These are phyloP conservation scores for Megalops cyprinoides DNA, from an alignment of 2,797 vertebrate genomes.

Conservation along the genomic window DNA sequence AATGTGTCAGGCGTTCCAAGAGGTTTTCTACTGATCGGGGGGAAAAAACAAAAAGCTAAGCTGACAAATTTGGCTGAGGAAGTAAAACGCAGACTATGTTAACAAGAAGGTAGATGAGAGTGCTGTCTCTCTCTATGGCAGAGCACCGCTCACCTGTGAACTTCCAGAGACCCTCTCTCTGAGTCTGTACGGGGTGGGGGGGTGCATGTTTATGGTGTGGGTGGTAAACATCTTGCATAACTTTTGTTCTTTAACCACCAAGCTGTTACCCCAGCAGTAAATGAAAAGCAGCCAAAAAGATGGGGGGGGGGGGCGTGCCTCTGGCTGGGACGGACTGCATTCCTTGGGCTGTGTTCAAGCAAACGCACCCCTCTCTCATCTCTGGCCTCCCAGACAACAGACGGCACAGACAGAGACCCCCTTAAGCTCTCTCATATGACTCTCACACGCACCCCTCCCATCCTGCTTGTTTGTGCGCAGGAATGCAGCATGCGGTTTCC, in stretches of 20 bases:
- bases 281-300: neutral
- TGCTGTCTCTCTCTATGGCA: too few species aligned
- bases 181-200: too few species aligned
- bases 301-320: neutral
- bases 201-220: too few species aligned
- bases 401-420: slow-evolving; percentile 36
- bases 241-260: too few species aligned
- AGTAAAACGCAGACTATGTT: neutral
- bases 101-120: neutral
- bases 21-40: neutral
- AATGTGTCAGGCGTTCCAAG: neutral
- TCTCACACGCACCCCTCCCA: slow-evolving; percentile 65
- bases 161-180: too few species aligned
- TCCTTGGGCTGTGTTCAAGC: neutral
- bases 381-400: neutral
- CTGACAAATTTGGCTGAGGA: neutral
- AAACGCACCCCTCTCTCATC: neutral
- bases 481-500: neutral
- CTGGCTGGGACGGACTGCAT: neutral
- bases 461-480: neutral
- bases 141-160: too few species aligned
- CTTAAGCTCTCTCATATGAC: slow-evolving; percentile 83
- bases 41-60: neutral
- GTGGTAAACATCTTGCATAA: too few species aligned
- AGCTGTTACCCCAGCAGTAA: too few species aligned